A percentile compares a stretch with the other conserved stretches of the same genome.
Evolutionary conservation across 2,797 vertebrate species (phyloP).

Genomic region (Peromyscus attwateri): DNA sequence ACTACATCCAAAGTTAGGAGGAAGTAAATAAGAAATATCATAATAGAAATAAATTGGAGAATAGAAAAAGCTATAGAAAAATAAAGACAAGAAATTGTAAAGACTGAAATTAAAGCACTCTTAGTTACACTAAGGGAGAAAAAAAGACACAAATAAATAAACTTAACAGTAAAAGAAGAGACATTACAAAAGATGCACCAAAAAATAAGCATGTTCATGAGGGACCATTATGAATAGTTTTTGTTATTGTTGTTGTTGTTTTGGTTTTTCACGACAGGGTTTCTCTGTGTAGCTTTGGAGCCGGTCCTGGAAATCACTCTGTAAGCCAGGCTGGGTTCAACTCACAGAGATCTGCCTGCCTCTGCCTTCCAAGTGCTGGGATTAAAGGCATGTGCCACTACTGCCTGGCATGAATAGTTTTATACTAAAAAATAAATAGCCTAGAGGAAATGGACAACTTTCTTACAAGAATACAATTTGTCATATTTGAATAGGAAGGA

Average conservation of each 20-base stretch:
- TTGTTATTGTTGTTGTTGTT: background rate
- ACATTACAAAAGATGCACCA: background rate
- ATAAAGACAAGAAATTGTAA: background rate
- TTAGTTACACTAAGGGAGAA: background rate
- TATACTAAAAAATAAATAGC: background rate
- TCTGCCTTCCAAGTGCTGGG: too few relatives aligned
- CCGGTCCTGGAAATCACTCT: too few relatives aligned
- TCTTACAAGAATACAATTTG: background rate
- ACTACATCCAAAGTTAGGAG: background rate
- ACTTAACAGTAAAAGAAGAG: background rate
- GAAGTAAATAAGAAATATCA: background rate
- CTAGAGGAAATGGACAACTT: background rate
- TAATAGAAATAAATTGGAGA: background rate
- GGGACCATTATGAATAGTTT: background rate
- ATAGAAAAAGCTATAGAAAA: background rate
- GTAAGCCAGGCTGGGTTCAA: too few relatives aligned
- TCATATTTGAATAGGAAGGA: background rate
- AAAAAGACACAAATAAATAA: background rate
- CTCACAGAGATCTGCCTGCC: too few relatives aligned
- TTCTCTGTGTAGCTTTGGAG: too few relatives aligned
- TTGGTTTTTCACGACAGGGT: too few relatives aligned
- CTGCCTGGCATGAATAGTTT: background rate
- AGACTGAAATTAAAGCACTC: background rate
- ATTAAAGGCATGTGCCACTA: too few relatives aligned
- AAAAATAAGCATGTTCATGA: background rate